phyloP scores from a whole-genome alignment of 2,888 invertebrate species.

The Magallana nippona region DNA sequence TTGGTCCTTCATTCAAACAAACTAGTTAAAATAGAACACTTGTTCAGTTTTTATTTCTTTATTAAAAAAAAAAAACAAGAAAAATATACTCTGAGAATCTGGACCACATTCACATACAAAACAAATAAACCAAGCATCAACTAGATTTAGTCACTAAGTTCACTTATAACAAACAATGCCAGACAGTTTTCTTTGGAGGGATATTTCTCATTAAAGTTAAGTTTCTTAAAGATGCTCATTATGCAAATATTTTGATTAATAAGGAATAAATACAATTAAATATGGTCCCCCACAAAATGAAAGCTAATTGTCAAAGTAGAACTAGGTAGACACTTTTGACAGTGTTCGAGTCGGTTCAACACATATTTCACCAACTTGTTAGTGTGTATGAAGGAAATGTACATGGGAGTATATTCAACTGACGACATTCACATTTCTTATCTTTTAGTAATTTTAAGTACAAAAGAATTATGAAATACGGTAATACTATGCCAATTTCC shows the following conservation, averaged over 20 bases:
- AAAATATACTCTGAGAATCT: slow-evolving; percentile 32
- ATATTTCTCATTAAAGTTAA: no score
- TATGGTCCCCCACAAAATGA: slow-evolving; percentile 11
- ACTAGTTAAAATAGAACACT: not conserved
- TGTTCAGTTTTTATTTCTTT: not conserved
- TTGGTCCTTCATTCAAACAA: no score
- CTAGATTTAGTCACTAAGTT: no score
- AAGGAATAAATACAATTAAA: not conserved
- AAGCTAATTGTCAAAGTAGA: not conserved
- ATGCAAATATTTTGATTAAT: no score
- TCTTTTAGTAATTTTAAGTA: not conserved
- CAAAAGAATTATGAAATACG: not conserved
- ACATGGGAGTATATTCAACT: not conserved
- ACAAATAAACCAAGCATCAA: not conserved
- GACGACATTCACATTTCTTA: not conserved
- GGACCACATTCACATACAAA: not conserved
- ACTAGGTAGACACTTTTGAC: no score
- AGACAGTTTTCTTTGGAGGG: no score
- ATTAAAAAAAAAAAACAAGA: slow-evolving; percentile 25
- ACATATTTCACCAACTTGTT: not conserved
- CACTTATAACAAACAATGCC: no score
- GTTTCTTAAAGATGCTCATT: no score
- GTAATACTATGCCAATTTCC: not conserved
- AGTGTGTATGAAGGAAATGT: not conserved
- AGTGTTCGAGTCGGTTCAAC: no score